Percentiles rank a stretch among this genome's conserved stretches.
Evolutionary conservation across 2,797 vertebrate genomes (phyloP).

Genomic region (Apogon hyalosoma): DNA sequence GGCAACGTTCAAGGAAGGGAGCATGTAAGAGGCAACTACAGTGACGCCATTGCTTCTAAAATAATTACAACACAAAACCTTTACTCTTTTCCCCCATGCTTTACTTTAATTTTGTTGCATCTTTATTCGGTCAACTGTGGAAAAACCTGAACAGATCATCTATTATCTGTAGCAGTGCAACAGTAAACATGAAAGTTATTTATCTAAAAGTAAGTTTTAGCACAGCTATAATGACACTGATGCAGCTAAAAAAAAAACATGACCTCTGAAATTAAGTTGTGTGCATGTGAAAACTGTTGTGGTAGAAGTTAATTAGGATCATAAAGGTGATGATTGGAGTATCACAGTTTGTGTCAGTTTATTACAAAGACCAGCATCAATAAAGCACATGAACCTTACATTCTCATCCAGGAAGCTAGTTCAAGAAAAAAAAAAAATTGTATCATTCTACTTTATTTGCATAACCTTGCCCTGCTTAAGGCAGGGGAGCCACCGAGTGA

Average conservation of each 20-base stretch:
- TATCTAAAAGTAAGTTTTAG: slow-evolving; percentile 13
- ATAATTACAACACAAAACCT: background rate
- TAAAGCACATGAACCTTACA: slow-evolving; percentile 38
- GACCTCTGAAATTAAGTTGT: slow-evolving; percentile 13
- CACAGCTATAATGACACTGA: slow-evolving; percentile 14
- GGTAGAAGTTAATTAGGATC: slow-evolving; percentile 58
- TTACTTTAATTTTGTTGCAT: slow-evolving; percentile 46
- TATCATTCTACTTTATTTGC: slow-evolving; percentile 77
- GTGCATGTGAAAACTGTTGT: slow-evolving; percentile 10
- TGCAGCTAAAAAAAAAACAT: slow-evolving; percentile 9
- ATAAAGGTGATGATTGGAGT: slow-evolving; percentile 39
- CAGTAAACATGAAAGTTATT: slow-evolving; percentile 19
- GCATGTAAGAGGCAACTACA: background rate
- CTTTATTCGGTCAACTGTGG: slow-evolving; percentile 27
- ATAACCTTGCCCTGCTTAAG: slow-evolving; percentile 80
- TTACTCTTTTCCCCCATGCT: background rate
- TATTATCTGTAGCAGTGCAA: background rate
- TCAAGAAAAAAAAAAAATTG: slow-evolving; percentile 36
- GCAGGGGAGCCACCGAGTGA: slow-evolving; percentile 78
- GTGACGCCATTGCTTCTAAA: background rate
- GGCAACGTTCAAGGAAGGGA: background rate
- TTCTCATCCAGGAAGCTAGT: slow-evolving; percentile 49
- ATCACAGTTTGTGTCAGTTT: slow-evolving; percentile 36
- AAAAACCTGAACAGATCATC: too few species aligned
- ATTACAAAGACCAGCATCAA: slow-evolving; percentile 32